Percentiles rank a stretch among this genome's conserved stretches.
Conservation (phyloP, 2,888 invertebrate species). For the Mallateleia sp. region DNA sequence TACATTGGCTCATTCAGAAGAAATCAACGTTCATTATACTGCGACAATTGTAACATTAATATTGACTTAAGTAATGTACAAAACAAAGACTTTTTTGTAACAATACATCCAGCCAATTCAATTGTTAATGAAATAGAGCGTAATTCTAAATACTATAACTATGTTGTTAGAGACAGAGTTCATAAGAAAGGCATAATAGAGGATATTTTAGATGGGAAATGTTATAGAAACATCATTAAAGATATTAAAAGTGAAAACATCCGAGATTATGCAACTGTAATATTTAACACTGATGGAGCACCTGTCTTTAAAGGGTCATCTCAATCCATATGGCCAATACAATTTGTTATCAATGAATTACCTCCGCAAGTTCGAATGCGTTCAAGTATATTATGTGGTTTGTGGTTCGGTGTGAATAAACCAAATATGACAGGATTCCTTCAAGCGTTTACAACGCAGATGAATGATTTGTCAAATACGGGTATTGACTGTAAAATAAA, state of each 20-base stretch:
- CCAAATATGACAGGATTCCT: constrained; percentile 10
- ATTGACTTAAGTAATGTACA: not conserved
- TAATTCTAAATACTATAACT: not conserved
- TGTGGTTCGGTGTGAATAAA: constrained; percentile 64
- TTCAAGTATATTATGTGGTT: constrained; percentile 50
- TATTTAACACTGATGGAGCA: constrained; percentile 24
- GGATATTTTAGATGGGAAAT: constrained; percentile 49
- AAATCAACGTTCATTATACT: not conserved
- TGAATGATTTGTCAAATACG: constrained; percentile 22
- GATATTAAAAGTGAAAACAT: not conserved
- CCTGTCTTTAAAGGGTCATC: constrained; percentile 12
- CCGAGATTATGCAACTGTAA: constrained; percentile 23
- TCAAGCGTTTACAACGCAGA: constrained; percentile 4
- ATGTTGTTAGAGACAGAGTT: not conserved
- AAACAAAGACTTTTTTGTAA: not conserved
- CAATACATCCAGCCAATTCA: not conserved
- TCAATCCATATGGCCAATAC: constrained; percentile 60
- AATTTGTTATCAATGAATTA: constrained; percentile 71
- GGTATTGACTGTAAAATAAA: constrained; percentile 39
- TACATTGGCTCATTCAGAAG: not conserved
- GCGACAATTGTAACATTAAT: not conserved
- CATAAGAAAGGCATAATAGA: not conserved
- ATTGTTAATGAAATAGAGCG: not conserved
- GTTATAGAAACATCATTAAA: constrained; percentile 47
- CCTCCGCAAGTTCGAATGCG: constrained; percentile 40